phyloP scores from a whole-genome alignment of 2,888 invertebrate genomes.

The Cosmia pyralina region DNA sequence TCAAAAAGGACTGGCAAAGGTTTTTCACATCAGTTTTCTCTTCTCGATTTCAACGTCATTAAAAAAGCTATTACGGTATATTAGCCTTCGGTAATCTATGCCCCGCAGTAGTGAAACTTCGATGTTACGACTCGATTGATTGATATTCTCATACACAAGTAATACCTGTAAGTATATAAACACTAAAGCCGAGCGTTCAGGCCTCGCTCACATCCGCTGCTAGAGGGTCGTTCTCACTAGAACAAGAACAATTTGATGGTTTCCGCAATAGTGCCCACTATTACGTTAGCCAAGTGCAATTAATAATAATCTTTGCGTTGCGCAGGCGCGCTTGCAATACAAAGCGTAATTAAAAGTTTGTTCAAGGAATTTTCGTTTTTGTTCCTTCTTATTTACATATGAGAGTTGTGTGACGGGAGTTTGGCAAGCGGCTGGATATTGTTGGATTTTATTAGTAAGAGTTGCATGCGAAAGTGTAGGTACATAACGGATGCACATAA shows the following conservation, averaged over 20 bases:
- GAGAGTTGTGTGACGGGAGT: slow-evolving; percentile 41
- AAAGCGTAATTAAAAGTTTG: slow-evolving; percentile 71
- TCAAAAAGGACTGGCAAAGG: background rate
- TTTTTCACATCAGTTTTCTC: background rate
- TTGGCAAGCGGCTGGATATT: slow-evolving; percentile 34
- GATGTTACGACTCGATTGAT: background rate
- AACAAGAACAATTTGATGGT: slow-evolving; percentile 82
- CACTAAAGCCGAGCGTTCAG: slow-evolving; percentile 63
- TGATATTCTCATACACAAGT: slow-evolving; percentile 12
- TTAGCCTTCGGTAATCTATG: background rate
- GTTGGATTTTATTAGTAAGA: slow-evolving; percentile 17
- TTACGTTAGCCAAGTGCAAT: slow-evolving; percentile 75
- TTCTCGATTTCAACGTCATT: background rate
- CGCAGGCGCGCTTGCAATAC: slow-evolving; percentile 73
- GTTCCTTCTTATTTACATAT: slow-evolving; percentile 51
- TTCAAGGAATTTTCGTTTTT: slow-evolving; percentile 73
- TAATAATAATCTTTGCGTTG: slow-evolving; percentile 73
- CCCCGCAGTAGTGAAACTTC: background rate
- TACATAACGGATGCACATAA: background rate
- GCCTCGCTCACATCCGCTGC: slow-evolving; percentile 85
- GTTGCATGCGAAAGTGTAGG: slow-evolving; percentile 3
- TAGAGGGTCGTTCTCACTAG: slow-evolving; percentile 86
- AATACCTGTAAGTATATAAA: slow-evolving; percentile 14
- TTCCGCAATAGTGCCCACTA: slow-evolving; percentile 77
- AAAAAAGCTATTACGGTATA: background rate